These are phyloP conservation scores for Lagria hirta DNA, from an alignment of 2,888 invertebrate species.

Conservation along the genomic window DNA sequence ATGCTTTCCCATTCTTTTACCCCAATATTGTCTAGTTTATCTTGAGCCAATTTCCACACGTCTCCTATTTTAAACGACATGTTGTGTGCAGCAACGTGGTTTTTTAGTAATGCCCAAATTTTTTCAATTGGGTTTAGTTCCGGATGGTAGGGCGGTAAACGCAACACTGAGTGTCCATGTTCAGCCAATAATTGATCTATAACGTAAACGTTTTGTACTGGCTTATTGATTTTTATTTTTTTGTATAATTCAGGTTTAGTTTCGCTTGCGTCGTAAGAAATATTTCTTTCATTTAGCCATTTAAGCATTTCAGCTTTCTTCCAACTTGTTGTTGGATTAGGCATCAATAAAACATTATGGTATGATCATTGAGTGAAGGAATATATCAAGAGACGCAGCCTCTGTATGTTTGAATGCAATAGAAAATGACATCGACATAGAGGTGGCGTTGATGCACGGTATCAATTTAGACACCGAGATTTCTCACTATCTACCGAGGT, in stretches of 20 bases:
- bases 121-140: slow-evolving; percentile 43
- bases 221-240: slow-evolving; percentile 8
- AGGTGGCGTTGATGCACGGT: too few relatives aligned
- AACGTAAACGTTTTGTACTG: slow-evolving; percentile 2
- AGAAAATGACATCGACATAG: too few relatives aligned
- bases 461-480: too few relatives aligned
- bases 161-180: slow-evolving; percentile 34
- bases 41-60: slow-evolving; percentile 6
- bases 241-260: slow-evolving; percentile 5
- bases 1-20: slow-evolving; percentile 6
- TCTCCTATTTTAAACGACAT: slow-evolving; percentile 12
- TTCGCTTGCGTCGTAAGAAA: slow-evolving; percentile 1
- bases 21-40: slow-evolving; percentile 5
- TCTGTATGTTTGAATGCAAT: too few relatives aligned
- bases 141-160: slow-evolving; percentile 44
- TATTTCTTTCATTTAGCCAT: slow-evolving; percentile 2
- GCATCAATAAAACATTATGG: too few relatives aligned
- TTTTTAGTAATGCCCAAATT: slow-evolving; percentile 34
- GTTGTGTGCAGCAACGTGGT: slow-evolving; percentile 26
- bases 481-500: too few relatives aligned
- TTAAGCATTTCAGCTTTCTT: too few relatives aligned
- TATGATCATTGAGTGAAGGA: too few relatives aligned
- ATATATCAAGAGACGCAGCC: too few relatives aligned
- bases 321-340: too few relatives aligned
- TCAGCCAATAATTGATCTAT: slow-evolving; percentile 1